These are phyloP conservation scores for Aphrophora alni DNA, from an alignment of 2,888 invertebrate species.

Conservation along the genomic window DNA sequence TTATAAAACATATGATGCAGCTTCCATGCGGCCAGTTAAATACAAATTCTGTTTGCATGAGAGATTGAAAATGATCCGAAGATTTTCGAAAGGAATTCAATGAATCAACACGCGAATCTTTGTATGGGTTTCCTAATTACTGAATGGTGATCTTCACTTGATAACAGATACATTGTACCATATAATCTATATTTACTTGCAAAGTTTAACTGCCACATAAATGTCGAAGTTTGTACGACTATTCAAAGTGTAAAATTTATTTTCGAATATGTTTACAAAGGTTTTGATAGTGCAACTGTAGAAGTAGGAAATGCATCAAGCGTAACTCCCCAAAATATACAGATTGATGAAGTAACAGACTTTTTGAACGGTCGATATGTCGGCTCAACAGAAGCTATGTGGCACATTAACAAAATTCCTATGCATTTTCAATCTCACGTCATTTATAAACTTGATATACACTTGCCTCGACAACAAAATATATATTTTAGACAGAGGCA, in stretches of 20 bases:
- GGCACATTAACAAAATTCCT: neutral
- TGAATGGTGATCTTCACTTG: neutral
- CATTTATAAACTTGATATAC: neutral
- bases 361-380: too few species aligned
- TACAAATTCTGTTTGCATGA: conserved; percentile 14
- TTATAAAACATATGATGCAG: conserved; percentile 18
- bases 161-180: conserved; percentile 7
- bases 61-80: neutral
- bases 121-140: conserved; percentile 3
- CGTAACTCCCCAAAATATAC: too few species aligned
- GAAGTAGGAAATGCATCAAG: too few species aligned
- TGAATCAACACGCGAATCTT: neutral
- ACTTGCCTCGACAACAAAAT: conserved; percentile 6
- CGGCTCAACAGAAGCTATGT: too few species aligned
- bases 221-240: conserved; percentile 7
- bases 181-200: neutral
- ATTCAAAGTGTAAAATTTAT: neutral
- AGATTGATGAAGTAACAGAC: too few species aligned
- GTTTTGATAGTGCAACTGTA: too few species aligned
- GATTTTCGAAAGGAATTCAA: conserved; percentile 16
- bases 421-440: neutral
- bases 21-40: neutral
- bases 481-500: neutral
- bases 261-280: too few species aligned
- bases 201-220: conserved; percentile 3